Evolutionary conservation across 2,888 invertebrate genomes (phyloP), one percentile per base, ranked within the genome.

Genomic region (Parelbella ahira): DNA sequence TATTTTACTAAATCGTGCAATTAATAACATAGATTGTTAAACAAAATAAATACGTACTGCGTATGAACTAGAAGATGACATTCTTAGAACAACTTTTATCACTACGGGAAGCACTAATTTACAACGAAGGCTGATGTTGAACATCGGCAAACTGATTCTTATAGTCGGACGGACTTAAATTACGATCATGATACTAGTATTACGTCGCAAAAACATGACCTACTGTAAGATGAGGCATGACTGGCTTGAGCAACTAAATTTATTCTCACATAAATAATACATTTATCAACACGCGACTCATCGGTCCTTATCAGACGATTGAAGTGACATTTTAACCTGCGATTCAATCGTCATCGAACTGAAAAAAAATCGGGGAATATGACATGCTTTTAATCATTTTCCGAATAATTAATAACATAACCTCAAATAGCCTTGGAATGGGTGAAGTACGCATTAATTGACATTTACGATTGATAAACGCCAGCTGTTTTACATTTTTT

Each of bases 311-410:
- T 75, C 74, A 57, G 60, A 58, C 44, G 46, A 42, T 51, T 46
- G 53, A 54, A 53, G 45, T 68, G 75, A 77, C 78, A 76, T 74
- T 51, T n/a, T 79, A 80, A 83, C 77, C 82, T 55, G 48, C 48
- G 46, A 52, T 58, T 55, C 47, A 56, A 60, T 61, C 60, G 54
- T 61, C 62, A 62, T 60, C 53, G 52, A 51, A 58, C 49, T 33
- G 43, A 64, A 60, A 15, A 62, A 51, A 50, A 60, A 51, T 32
- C 36, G 48, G 58, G 48, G 47, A 54, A 47, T 43, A 47, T 50
- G 48, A 50, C 54, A 46, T 47, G 38, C n/a, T n/a, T n/a, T n/a
- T n/a, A n/a, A n/a, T n/a, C n/a, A 45, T 45, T 48, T 49, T 18
- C 0, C 2, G 4, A 9, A 9, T 8, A 19, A 21, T 21, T 4